These are phyloP conservation scores for Drosophila sordidapex DNA, from an alignment of 2,888 invertebrate genomes.

Conservation along the genomic window DNA sequence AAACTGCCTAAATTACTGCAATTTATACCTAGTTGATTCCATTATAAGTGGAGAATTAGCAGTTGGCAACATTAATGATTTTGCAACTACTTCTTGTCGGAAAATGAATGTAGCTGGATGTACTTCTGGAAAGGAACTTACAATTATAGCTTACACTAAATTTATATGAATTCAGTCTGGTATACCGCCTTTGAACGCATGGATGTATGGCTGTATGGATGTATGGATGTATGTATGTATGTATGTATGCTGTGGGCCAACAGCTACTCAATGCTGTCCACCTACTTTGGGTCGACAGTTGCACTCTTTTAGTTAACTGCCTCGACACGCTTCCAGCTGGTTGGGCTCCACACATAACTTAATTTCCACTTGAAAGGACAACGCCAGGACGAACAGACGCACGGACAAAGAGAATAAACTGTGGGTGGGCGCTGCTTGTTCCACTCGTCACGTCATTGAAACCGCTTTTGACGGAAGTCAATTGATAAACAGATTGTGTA, in stretches of 20 bases:
- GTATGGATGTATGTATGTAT: not conserved
- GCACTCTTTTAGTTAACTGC: constrained; percentile 24
- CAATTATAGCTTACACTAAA: not conserved
- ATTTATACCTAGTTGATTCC: not conserved
- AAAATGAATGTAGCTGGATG: not conserved
- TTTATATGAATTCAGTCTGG: not conserved
- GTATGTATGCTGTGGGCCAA: not conserved
- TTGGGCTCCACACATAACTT: constrained; percentile 35
- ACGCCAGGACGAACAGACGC: constrained; percentile 2
- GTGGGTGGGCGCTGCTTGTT: not conserved
- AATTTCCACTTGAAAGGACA: constrained; percentile 61
- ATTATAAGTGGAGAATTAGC: constrained; percentile 48
- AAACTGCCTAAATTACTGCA: not conserved
- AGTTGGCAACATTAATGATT: not conserved
- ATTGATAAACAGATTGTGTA: constrained; percentile 76
- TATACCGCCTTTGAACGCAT: not conserved
- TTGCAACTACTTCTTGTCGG: not conserved
- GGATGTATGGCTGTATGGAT: not conserved
- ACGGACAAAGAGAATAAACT: not conserved
- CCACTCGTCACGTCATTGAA: constrained; percentile 46
- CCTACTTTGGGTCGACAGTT: constrained; percentile 33
- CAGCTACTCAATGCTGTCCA: constrained; percentile 4
- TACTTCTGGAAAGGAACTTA: not conserved
- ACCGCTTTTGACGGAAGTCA: constrained; percentile 69
- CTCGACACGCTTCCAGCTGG: constrained; percentile 26